A percentile compares a stretch with the other conserved stretches of the same genome.
Conservation (phyloP, 2,888 invertebrate genomes). For the Charanyca ferruginea region DNA sequence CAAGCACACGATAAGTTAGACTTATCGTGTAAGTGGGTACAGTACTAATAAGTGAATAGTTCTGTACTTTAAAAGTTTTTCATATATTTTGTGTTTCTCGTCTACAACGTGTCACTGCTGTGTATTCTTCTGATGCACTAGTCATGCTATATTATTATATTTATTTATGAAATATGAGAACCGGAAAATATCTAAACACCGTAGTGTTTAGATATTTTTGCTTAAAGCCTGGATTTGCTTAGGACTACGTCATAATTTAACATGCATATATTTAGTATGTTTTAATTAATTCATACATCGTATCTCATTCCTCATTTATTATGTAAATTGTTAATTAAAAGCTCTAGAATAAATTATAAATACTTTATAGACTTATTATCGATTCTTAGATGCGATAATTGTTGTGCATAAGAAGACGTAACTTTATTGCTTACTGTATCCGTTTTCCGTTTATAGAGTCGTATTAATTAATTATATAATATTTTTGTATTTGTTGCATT, state of each 20-base stretch:
- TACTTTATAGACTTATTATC: background rate
- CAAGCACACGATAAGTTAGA: too few species aligned
- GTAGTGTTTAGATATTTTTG: too few species aligned
- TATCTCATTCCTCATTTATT: too few species aligned
- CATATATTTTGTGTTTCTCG: too few species aligned
- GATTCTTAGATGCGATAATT: background rate
- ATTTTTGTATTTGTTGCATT: too few species aligned
- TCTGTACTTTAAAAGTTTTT: too few species aligned
- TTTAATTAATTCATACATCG: too few species aligned
- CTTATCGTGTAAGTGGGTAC: background rate
- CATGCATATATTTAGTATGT: too few species aligned
- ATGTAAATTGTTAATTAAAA: conserved; percentile 21
- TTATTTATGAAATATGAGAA: background rate
- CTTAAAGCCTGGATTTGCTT: background rate
- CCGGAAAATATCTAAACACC: too few species aligned
- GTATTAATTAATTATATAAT: background rate
- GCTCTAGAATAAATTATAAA: conserved; percentile 3
- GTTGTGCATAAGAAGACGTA: background rate
- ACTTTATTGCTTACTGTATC: conserved; percentile 12
- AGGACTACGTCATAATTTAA: too few species aligned
- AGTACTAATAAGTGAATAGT: too few species aligned
- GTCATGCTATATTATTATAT: too few species aligned
- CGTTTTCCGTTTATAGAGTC: background rate
- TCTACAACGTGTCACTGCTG: background rate
- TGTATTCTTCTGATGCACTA: background rate